These are phyloP conservation scores for Chauna torquata DNA, from an alignment of 2,113 vertebrate species.

Conservation along the genomic window DNA sequence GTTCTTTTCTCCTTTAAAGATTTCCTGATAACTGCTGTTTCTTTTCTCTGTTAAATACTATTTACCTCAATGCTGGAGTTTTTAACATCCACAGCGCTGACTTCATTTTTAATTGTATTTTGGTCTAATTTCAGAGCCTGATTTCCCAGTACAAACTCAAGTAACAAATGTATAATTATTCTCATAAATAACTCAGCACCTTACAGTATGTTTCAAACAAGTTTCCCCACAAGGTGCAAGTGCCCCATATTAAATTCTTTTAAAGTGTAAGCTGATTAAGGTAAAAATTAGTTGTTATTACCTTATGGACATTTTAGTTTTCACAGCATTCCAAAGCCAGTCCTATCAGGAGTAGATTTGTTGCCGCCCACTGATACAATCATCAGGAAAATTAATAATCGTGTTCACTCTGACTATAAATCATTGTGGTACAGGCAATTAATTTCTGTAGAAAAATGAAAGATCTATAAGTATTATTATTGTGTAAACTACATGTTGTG, in stretches of 20 bases:
- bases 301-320: conserved; percentile 88
- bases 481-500: conserved; percentile 83
- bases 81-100: conserved; percentile 54
- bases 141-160: conserved; percentile 81
- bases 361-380: conserved; percentile 93
- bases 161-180: conserved; percentile 85
- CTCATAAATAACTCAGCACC: conserved; percentile 89
- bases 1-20: conserved; percentile 30
- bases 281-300: conserved; percentile 92
- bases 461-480: conserved; percentile 90
- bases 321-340: conserved; percentile 84
- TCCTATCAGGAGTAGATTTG: conserved; percentile 83
- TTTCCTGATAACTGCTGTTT: conserved; percentile 26
- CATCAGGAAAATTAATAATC: conserved; percentile 98
- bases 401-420: conserved; percentile 92
- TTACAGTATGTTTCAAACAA: conserved; percentile 80
- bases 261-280: conserved; percentile 93
- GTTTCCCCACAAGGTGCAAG: conserved; percentile 83
- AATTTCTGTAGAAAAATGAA: conserved; percentile 88
- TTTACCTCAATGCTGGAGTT: conserved; percentile 61
- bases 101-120: conserved; percentile 71
- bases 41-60: conserved; percentile 53
- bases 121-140: conserved; percentile 76
- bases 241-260: conserved; percentile 89
- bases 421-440: conserved; percentile 95